Evolutionary conservation across 2,888 invertebrate species (phyloP), one percentile per base, ranked within the genome.

Genomic region (Exocentrus adspersus): DNA sequence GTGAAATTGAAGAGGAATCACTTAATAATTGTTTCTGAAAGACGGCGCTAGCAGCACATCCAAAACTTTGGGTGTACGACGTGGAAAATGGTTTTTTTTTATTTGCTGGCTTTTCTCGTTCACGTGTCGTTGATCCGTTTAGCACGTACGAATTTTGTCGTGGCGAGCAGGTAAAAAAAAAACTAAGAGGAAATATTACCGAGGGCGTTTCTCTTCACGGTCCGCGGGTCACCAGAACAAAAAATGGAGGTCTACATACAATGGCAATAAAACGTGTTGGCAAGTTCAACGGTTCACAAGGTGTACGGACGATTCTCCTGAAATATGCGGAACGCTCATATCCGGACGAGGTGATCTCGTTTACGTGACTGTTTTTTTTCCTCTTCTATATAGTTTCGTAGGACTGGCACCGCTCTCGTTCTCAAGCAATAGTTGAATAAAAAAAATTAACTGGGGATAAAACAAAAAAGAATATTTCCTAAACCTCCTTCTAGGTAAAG

Each of bases 121-220:
- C n/a, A n/a, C n/a, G n/a, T n/a, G n/a, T n/a, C n/a, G n/a, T n/a
- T n/a, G n/a, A n/a, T n/a, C n/a, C n/a, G n/a, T 3, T 37, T 14
- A 24, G 30, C 17, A 48, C 19, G 9, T 30, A 9, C 54, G 24
- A 43, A 54, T 54, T 54, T 43, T 42, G 54, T 43, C 54, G 28
- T 28, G 19, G 28, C 45, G 54, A 54, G 28, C 45, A 54, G 28
- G 37, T 43, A 43, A 54, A 54, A 43, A 54, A 54, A 48, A 54
- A 42, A 21, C 54, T 43, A 28, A 54, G 28, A 54, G 54, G 54
- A 54, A 54, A 54, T 54, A 54, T 54, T 41, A 41, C 20, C 43
- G 28, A 43, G 54, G 43, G 54, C 54, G 43, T 54, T 54, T 28
- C 43, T 30, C 24, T 54, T 54, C 54, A 54, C 43, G 54, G 24